Conservation (phyloP, 2,113 vertebrate genomes). For the Hipposideros armiger region DNA sequence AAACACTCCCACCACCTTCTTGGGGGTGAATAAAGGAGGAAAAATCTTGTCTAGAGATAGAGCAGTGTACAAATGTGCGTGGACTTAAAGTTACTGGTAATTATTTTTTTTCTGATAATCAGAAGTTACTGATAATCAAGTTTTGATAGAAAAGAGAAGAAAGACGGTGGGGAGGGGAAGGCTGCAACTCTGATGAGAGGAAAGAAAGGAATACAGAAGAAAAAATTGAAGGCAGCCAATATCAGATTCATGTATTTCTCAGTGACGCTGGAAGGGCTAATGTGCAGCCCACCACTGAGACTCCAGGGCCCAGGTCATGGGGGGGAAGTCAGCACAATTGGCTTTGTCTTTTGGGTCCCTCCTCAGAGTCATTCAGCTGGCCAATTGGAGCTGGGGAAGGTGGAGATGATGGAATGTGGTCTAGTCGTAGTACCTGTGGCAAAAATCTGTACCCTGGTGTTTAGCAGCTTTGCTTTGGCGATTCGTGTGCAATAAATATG, state of each 20-base stretch:
- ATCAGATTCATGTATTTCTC: background rate
- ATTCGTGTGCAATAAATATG: background rate
- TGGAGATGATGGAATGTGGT: background rate
- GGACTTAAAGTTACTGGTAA: background rate
- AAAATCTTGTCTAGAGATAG: background rate
- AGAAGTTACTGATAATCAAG: no score
- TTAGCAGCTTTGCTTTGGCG: background rate
- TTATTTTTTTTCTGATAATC: background rate
- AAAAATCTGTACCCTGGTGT: background rate
- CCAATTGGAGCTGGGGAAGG: background rate
- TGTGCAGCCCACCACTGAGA: fast-evolving
- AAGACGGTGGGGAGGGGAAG: background rate
- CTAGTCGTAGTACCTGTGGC: fast-evolving
- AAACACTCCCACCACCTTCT: background rate
- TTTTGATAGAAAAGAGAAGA: background rate
- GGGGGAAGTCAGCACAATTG: background rate
- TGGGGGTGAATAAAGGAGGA: background rate
- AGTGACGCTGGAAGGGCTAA: fast-evolving
- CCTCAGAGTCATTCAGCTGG: background rate
- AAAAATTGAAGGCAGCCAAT: fast-evolving
- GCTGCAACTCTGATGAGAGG: background rate
- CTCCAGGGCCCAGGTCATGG: no score
- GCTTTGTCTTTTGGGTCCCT: background rate
- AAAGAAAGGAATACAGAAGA: background rate
- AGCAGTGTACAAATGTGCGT: background rate